Conservation (phyloP, 1,140 invertebrate species). For the Galleria mellonella region DNA sequence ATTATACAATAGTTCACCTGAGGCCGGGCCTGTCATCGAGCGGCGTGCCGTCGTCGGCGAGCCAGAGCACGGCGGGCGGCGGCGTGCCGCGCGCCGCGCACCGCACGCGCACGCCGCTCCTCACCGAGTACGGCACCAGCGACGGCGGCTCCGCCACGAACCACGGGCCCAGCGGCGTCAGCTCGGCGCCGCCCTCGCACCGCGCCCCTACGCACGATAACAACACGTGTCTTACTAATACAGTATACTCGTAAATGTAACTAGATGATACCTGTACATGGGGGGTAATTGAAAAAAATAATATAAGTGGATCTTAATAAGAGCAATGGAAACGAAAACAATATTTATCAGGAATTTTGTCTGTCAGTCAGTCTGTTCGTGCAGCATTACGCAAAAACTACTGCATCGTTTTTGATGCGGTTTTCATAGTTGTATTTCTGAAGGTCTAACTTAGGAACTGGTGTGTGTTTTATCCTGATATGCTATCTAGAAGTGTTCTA, state of each 20-base stretch:
- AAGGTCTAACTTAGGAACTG: too few relatives aligned
- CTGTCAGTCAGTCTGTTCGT: too few relatives aligned
- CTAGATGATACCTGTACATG: too few relatives aligned
- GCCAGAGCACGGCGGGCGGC: conserved; percentile 34
- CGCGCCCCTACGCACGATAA: neutral
- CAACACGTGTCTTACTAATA: neutral
- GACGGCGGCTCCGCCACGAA: conserved; percentile 35
- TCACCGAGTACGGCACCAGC: conserved; percentile 25
- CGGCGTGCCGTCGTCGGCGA: conserved; percentile 29
- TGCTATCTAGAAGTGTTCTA: too few relatives aligned
- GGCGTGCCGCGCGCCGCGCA: conserved; percentile 38
- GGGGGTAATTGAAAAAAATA: neutral
- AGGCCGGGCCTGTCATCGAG: conserved; percentile 24
- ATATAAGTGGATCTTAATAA: neutral
- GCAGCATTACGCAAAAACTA: too few relatives aligned
- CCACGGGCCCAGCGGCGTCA: conserved; percentile 18
- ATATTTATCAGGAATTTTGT: too few relatives aligned
- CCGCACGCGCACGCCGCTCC: conserved; percentile 24
- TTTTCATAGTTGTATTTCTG: too few relatives aligned
- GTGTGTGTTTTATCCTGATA: too few relatives aligned
- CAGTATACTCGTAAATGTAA: neutral
- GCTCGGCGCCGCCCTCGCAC: conserved; percentile 2
- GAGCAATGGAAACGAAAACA: too few relatives aligned
- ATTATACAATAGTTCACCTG: too few relatives aligned
- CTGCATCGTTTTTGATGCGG: too few relatives aligned